phyloP scores from a whole-genome alignment of 1,140 invertebrate genomes.

The Lepidurus couesii region DNA sequence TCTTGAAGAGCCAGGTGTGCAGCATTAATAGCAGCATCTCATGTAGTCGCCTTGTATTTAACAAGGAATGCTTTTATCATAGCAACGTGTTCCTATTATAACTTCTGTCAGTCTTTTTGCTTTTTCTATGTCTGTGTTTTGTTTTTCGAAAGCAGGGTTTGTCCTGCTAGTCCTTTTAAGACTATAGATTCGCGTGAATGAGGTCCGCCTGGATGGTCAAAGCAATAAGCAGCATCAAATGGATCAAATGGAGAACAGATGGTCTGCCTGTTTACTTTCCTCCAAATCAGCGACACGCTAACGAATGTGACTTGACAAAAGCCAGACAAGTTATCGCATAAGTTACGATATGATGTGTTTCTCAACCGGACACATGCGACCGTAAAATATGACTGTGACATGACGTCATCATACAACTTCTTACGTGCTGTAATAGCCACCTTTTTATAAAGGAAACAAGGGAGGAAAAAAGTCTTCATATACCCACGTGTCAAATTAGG shows the following conservation, averaged over 20 bases:
- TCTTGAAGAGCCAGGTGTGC: constrained; percentile 3
- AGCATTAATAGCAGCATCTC: constrained; percentile 1
- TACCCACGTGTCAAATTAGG: background rate
- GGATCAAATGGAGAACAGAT: background rate
- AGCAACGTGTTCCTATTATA: background rate
- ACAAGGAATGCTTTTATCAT: background rate
- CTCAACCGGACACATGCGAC: background rate
- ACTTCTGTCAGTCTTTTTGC: background rate
- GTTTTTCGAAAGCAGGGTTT: too few relatives aligned
- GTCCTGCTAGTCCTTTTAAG: too few relatives aligned
- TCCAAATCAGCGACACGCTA: background rate
- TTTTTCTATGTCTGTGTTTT: background rate
- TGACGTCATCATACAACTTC: background rate
- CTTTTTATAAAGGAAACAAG: background rate
- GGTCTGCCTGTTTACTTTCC: background rate
- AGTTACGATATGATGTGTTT: background rate
- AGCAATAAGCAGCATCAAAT: background rate
- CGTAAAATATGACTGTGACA: background rate
- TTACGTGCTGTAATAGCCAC: background rate
- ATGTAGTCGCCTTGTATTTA: background rate
- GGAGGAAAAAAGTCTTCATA: background rate
- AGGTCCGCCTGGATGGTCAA: background rate
- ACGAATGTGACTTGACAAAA: background rate
- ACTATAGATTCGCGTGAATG: background rate
- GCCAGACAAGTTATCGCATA: background rate